Percentiles rank a stretch among this genome's conserved stretches.
Evolutionary conservation across 2,888 invertebrate genomes (phyloP).

Genomic region (Bombyx huttoni): DNA sequence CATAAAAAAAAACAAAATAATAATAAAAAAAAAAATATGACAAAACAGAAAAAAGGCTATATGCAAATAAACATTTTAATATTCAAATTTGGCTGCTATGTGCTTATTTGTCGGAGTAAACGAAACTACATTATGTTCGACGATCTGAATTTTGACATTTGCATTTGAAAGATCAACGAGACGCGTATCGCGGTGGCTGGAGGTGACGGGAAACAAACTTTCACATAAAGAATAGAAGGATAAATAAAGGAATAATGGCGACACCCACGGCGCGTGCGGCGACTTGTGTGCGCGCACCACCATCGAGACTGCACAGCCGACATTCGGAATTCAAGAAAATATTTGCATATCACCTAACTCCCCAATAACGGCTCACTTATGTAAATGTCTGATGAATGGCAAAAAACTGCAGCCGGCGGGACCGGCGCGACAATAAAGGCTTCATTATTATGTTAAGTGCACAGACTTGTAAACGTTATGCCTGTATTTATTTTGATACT

Average conservation of each 20-base stretch:
- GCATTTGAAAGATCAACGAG: constrained; percentile 54
- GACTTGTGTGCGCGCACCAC: constrained; percentile 21
- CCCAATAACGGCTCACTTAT: constrained; percentile 58
- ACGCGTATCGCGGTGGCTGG: constrained; percentile 39
- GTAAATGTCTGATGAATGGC: constrained; percentile 57
- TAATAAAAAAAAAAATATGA: constrained; percentile 26
- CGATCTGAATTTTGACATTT: constrained; percentile 37
- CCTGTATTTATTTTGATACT: constrained; percentile 64
- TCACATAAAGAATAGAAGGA: constrained; percentile 23
- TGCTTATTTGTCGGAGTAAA: constrained; percentile 20
- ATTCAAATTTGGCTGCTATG: constrained; percentile 10
- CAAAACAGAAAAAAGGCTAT: constrained; percentile 46
- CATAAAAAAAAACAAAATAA: constrained; percentile 38
- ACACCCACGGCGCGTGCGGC: constrained; percentile 58
- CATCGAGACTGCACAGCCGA: constrained; percentile 28
- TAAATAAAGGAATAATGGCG: constrained; percentile 39
- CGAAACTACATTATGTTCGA: constrained; percentile 28
- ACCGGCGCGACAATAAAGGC: constrained; percentile 46
- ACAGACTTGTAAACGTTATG: constrained; percentile 54
- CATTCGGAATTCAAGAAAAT: constrained; percentile 60
- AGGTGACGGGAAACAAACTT: constrained; percentile 36
- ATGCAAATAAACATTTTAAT: constrained; percentile 55
- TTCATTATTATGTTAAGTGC: constrained; percentile 55
- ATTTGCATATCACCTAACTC: constrained; percentile 71
- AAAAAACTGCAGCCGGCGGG: constrained; percentile 55